A percentile compares a stretch with the other conserved stretches of the same genome.
Evolutionary conservation across 2,888 invertebrate genomes (phyloP).

Genomic region (Drosophila melanocephala): DNA sequence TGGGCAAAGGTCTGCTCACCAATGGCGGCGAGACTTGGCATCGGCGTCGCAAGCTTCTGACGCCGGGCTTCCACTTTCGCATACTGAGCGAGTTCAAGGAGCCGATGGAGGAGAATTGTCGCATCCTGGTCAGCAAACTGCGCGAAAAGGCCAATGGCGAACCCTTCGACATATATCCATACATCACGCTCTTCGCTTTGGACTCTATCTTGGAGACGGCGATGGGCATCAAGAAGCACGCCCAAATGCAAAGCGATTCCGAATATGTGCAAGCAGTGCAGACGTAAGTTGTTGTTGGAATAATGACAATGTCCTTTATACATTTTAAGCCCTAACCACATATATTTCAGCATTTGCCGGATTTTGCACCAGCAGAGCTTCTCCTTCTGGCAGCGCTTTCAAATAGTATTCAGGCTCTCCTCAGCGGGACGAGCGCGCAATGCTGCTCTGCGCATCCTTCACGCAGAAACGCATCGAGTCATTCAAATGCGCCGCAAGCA

Average conservation of each 20-base stretch:
- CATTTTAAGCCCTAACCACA: neutral
- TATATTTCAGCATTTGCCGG: slow-evolving; percentile 77
- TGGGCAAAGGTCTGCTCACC: slow-evolving; percentile 83
- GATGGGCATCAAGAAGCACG: slow-evolving; percentile 92
- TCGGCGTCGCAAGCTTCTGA: slow-evolving; percentile 90
- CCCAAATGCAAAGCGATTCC: slow-evolving; percentile 89
- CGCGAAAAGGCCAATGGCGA: slow-evolving; percentile 85
- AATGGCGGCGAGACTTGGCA: slow-evolving; percentile 88
- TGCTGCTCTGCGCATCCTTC: slow-evolving; percentile 73
- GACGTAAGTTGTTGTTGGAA: slow-evolving; percentile 86
- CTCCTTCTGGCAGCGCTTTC: slow-evolving; percentile 82
- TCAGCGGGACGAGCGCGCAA: slow-evolving; percentile 61
- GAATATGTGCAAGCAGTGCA: slow-evolving; percentile 91
- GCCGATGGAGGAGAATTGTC: slow-evolving; percentile 89
- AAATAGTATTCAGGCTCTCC: slow-evolving; percentile 67
- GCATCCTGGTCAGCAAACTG: slow-evolving; percentile 86
- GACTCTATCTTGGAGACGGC: slow-evolving; percentile 88
- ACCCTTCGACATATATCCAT: slow-evolving; percentile 87
- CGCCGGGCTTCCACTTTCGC: slow-evolving; percentile 93
- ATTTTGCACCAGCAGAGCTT: slow-evolving; percentile 81
- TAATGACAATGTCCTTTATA: neutral
- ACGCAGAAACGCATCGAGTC: slow-evolving; percentile 82
- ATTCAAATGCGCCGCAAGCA: slow-evolving; percentile 77
- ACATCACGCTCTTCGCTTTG: slow-evolving; percentile 86
- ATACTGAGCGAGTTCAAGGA: slow-evolving; percentile 91